These are phyloP conservation scores for Whitmania pigra DNA, from an alignment of 1,140 invertebrate species.

Conservation along the genomic window DNA sequence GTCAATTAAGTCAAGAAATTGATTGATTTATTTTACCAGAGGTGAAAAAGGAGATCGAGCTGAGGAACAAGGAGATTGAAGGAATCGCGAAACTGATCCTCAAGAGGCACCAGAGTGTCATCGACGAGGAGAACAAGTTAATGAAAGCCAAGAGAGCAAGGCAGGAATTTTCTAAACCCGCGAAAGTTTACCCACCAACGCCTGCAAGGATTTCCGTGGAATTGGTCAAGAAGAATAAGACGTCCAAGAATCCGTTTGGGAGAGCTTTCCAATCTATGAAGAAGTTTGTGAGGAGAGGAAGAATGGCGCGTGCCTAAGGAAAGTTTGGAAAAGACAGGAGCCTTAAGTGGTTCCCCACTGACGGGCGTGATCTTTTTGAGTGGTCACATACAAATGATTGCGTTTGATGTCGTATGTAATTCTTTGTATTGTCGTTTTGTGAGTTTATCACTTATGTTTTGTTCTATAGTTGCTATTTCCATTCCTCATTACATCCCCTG, in stretches of 20 bases:
- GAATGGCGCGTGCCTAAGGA: neutral
- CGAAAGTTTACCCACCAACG: neutral
- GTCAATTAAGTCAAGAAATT: too few relatives aligned
- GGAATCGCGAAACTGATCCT: neutral
- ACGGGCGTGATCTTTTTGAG: neutral
- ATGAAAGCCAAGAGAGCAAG: neutral
- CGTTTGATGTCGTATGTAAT: neutral
- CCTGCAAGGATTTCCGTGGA: neutral
- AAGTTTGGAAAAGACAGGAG: neutral
- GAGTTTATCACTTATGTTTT: too few relatives aligned
- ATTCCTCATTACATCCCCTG: too few relatives aligned
- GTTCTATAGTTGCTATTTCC: too few relatives aligned
- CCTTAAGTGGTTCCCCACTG: neutral
- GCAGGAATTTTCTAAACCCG: neutral
- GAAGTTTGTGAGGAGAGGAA: too few relatives aligned
- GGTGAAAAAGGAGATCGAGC: neutral
- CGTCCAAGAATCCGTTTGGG: neutral
- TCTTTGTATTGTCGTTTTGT: neutral
- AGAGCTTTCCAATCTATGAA: neutral
- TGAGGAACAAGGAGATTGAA: neutral
- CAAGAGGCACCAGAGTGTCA: neutral
- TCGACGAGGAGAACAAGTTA: neutral
- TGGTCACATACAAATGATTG: neutral
- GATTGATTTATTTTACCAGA: constrained; percentile 1
- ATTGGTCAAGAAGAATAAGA: neutral